Base-by-base conservation (phyloP, 2,797 vertebrate species). In the Gallinago stenura region DNA sequence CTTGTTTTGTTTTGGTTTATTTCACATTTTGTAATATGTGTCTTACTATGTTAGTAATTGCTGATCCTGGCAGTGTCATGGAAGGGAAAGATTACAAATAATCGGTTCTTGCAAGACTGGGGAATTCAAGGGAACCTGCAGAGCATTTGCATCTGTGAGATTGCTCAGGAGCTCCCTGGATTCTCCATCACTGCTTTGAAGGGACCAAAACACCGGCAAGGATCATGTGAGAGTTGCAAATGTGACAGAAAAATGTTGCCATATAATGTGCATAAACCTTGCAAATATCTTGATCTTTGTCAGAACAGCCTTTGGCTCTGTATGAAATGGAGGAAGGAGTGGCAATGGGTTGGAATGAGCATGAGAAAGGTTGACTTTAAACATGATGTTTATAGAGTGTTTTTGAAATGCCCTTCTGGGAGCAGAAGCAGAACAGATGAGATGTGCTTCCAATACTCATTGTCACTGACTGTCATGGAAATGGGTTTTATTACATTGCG, bases 401-500 rank as follows among this genome's bases (percentile, higher is more conserved):
- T 95, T 92, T 83, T 86, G 81, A 94, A 95, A 89, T 84, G 53
- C 72, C 87, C 71, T 82, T 90, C 83, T 95, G 95, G 95, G 89
- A 86, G 90, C 48, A 84, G 70, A 68, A 91, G 41, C 43, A 86
- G 79, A 62, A 76, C 35, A 41, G 46, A 60, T 43, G 53, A 83
- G 43, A 26, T 39, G 37, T 2, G 1, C 39, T 82, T 85, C 69
- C 53, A 53, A 20, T 75, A 48, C 16, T 61, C 41, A 12, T 41
- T 69, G 30, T 53, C 66, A 24, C 66, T 39, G 57, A 61, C 80
- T 61, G 73, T 69, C 25, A 45, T 24, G 33, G 87, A 96, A 89
- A 94, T 93, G 73, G 95, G 90, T 88, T 97, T 97, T 96, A 94
- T 96, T 93, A 83, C 92, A 96, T 93, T 89, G 95, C 39, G 43